phyloP scores from a whole-genome alignment of 53 echinoderm and acorn worm genomes.

The Mesocentrotus franciscanus region DNA sequence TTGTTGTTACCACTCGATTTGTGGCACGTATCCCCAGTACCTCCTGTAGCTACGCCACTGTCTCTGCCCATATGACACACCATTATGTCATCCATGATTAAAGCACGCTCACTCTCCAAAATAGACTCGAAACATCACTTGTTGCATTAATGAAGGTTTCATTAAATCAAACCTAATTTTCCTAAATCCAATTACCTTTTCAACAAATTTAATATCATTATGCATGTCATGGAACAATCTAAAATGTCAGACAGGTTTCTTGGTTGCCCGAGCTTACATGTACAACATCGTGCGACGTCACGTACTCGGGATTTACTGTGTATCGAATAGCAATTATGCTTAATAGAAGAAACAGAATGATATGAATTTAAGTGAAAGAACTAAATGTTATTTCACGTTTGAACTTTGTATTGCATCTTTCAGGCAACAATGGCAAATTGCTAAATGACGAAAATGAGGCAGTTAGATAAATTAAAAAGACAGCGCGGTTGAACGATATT shows the following conservation, averaged over 20 bases:
- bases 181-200: neutral
- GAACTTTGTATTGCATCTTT: neutral
- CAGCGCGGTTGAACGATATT: neutral
- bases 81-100: neutral
- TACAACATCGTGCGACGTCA: neutral
- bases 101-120: neutral
- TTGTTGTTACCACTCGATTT: too few species aligned
- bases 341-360: neutral
- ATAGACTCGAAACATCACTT: neutral
- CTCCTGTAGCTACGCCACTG: too few species aligned
- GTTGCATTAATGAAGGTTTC: neutral
- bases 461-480: neutral
- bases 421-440: neutral
- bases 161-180: neutral
- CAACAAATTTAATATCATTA: neutral
- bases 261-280: too few species aligned
- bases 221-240: neutral
- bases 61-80: neutral
- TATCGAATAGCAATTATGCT: neutral
- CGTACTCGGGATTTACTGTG: neutral
- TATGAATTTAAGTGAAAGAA: neutral
- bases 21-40: too few species aligned
- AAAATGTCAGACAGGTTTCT: neutral
- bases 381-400: neutral
- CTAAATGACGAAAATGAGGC: neutral